Conservation (phyloP, 2,797 vertebrate species). For the Florisuga fusca region DNA sequence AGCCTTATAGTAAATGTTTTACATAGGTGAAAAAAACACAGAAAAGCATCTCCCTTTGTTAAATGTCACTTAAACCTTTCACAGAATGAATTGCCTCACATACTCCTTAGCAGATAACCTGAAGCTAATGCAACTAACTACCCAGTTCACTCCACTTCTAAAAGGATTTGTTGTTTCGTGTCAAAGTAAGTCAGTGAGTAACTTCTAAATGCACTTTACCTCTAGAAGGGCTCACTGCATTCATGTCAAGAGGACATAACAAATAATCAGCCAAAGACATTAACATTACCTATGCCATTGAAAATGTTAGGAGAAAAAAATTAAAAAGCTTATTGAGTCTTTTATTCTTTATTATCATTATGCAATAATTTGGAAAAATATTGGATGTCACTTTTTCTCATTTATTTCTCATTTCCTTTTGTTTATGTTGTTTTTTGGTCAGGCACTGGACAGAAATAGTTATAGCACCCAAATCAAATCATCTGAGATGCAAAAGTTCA, state of each 20-base stretch:
- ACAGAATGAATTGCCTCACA: neutral
- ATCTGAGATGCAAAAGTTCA: neutral
- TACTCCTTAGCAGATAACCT: neutral
- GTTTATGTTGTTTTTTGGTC: neutral
- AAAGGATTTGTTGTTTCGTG: neutral
- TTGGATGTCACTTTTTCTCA: neutral
- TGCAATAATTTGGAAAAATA: neutral
- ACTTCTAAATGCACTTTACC: neutral
- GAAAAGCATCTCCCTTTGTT: neutral
- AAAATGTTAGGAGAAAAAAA: neutral
- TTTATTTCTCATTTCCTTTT: neutral
- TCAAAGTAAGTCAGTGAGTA: neutral
- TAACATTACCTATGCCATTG: neutral
- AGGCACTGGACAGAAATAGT: neutral
- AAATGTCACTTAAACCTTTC: neutral
- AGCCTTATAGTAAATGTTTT: neutral
- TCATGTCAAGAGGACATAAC: neutral
- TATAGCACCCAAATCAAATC: neutral
- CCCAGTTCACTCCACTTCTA: neutral
- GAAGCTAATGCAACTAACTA: neutral
- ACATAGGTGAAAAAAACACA: neutral
- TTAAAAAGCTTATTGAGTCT: neutral
- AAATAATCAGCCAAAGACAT: neutral
- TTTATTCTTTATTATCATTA: neutral
- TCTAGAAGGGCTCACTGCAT: neutral